These are phyloP conservation scores for Hirudinaria manillensis DNA, from an alignment of 2,888 invertebrate genomes.

Conservation along the genomic window DNA sequence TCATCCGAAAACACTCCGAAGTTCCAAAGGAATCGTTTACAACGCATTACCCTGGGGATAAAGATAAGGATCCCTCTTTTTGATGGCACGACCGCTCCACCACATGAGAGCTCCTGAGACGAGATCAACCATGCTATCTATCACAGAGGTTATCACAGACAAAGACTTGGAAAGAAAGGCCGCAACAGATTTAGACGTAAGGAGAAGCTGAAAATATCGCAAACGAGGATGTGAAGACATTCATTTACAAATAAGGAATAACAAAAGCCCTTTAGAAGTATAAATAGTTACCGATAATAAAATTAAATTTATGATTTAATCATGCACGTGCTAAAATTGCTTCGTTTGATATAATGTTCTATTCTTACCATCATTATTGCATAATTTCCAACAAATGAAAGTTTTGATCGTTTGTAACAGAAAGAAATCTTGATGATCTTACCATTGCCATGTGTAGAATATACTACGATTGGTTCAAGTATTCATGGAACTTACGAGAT, in stretches of 20 bases:
- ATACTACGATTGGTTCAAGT: no score
- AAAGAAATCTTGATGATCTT: no score
- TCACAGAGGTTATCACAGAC: constrained; percentile 56
- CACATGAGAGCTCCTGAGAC: constrained; percentile 55
- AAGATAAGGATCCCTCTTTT: constrained; percentile 39
- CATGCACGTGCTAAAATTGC: not conserved
- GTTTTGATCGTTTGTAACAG: no score
- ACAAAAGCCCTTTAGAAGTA: not conserved
- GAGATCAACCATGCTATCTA: constrained; percentile 57
- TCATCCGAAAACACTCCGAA: not conserved
- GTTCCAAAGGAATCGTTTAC: not conserved
- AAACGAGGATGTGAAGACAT: no score
- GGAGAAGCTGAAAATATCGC: constrained; percentile 45
- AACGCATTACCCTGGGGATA: constrained; percentile 34
- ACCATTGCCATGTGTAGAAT: no score
- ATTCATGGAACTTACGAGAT: constrained; percentile 45
- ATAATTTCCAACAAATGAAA: no score
- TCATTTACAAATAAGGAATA: no score
- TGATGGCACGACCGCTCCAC: constrained; percentile 53
- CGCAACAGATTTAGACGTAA: constrained; percentile 54
- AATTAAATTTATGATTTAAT: not conserved
- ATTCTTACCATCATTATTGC: no score
- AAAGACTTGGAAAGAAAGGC: constrained; percentile 56
- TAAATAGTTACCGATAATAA: not conserved
- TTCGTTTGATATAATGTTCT: not conserved